Evolutionary conservation across 1,140 invertebrate genomes (phyloP).

Genomic region (Ips nitidus): DNA sequence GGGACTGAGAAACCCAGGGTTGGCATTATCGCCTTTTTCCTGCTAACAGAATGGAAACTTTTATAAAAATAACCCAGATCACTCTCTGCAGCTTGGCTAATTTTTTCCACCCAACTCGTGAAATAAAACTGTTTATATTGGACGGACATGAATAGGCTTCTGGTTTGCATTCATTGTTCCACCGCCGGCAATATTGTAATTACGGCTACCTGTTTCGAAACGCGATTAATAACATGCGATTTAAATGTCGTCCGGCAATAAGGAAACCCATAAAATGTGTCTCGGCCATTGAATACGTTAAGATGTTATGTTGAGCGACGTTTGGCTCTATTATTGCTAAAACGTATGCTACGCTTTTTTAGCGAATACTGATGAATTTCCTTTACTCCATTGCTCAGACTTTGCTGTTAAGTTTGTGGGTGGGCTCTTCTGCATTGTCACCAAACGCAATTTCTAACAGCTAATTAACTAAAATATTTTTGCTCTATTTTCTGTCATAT

Average conservation of each 20-base stretch:
- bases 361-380: too few relatives aligned
- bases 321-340: conserved; percentile 3
- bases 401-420: too few relatives aligned
- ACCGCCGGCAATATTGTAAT: conserved; percentile 25
- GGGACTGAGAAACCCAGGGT: conserved; percentile 12
- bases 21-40: neutral
- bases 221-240: conserved; percentile 30
- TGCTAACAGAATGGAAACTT: neutral
- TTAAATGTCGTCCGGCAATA: conserved; percentile 29
- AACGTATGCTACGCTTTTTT: neutral
- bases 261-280: conserved; percentile 21
- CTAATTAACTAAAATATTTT: too few relatives aligned
- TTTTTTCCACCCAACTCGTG: conserved; percentile 1
- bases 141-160: conserved; percentile 27
- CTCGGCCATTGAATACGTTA: conserved; percentile 1
- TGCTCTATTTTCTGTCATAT: too few relatives aligned
- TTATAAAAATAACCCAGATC: neutral
- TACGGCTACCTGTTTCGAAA: conserved; percentile 29
- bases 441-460: too few relatives aligned
- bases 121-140: conserved; percentile 30
- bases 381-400: too few relatives aligned
- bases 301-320: neutral
- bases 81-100: neutral
- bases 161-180: conserved; percentile 24
- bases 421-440: too few relatives aligned